Evolutionary conservation across 1,140 invertebrate species (phyloP), one percentile per base, ranked within the genome.

Genomic region (Drosophila trapezifrons): DNA sequence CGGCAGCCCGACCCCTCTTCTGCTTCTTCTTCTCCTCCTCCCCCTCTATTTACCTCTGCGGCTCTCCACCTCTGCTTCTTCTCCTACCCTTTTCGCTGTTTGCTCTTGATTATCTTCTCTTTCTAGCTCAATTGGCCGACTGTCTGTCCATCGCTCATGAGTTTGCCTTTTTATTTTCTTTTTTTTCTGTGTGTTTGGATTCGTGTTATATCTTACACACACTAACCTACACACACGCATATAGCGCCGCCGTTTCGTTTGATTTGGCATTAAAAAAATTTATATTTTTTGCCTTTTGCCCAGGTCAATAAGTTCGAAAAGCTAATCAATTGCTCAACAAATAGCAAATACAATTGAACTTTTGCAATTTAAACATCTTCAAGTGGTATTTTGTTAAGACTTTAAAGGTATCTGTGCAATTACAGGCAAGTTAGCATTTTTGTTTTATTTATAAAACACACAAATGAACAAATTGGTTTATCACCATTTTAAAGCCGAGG

Each of bases 81-180:
- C 25, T 17, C 35, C 43, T 38, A 37, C 54, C 63, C 58, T 55
- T 70, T 60, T 40, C 54, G 46, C 49, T 77, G 60, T 87, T 76
- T 86, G 83, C 82, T 86, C 82, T 86, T 87, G 82, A 86, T 86
- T 86, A 86, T 86, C 82, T 60, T 74, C 72, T 76, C 73, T 76
- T 74, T 76, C 78, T 86, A 86, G 83, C 80, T 86, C 82, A 86
- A 86, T 86, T 86, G 83, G 75, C 83, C 81, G 82, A 57, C 81
- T 51, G 63, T 65, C 43, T 60, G 59, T 83, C 76, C 76, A 57
- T 64, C 47, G 51, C 38, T 69, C 65, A 67, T 70, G 46, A 65
- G 46, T 51, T 25, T 58, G 43, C 29, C 22, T 71, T 32, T 75
- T 17, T 52, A n/a, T 40, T 55, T 15, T 71, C 27, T 65, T 72